A percentile compares a stretch with the other conserved stretches of the same genome.
These are phyloP conservation scores for Vombatus ursinus DNA, from an alignment of 2,113 vertebrate species.

Conservation along the genomic window DNA sequence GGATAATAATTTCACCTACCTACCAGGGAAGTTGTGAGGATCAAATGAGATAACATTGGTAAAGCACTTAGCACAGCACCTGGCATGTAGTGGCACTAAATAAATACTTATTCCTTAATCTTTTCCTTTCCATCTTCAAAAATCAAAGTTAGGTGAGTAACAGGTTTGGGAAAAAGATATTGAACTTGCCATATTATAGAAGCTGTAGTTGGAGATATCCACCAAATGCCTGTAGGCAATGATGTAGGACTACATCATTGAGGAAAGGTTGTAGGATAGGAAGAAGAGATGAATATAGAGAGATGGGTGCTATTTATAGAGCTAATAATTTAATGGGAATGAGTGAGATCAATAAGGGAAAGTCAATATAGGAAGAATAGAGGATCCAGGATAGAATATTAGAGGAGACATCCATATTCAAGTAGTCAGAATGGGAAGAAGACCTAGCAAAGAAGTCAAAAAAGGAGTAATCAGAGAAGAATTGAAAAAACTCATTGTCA, in stretches of 20 bases:
- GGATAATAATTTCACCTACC: not conserved
- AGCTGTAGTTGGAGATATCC: not conserved
- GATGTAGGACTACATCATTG: not conserved
- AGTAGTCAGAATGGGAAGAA: not conserved
- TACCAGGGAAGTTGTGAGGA: not conserved
- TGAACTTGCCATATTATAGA: not conserved
- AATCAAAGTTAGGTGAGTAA: not conserved
- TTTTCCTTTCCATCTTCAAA: not conserved
- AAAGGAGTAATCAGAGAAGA: not conserved
- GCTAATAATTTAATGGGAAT: not conserved
- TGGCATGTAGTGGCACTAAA: not conserved
- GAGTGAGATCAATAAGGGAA: not conserved
- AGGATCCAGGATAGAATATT: not conserved
- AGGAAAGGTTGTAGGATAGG: not conserved
- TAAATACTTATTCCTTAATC: not conserved
- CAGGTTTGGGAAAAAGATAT: not conserved
- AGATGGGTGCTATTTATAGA: not conserved
- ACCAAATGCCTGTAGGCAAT: not conserved
- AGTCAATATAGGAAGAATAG: not conserved
- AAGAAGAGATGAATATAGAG: not conserved
- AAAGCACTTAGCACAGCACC: not conserved
- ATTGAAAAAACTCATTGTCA: not conserved
- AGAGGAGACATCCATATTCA: not conserved
- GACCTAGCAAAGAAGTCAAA: not conserved
- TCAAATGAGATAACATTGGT: not conserved